phyloP scores from a whole-genome alignment of 30 jellyfish, hydroid and myxozoan species.

The Turritopsis rubra region DNA sequence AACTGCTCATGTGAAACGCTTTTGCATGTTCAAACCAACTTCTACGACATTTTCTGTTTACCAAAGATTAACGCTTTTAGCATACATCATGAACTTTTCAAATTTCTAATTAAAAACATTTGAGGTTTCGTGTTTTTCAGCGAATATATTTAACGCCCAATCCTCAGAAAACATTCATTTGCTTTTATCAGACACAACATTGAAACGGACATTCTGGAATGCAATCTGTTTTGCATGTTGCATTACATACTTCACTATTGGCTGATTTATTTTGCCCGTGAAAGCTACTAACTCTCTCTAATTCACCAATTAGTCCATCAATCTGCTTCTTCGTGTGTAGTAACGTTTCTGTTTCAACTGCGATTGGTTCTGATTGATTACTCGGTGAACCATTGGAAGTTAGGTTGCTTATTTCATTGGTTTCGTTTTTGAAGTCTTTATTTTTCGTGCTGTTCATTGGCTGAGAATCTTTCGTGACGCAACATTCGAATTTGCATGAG shows the following conservation, averaged over 20 bases:
- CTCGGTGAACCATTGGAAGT: background rate
- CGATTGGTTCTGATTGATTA: constrained; percentile 7
- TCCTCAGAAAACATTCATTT: too few relatives aligned
- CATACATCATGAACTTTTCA: too few relatives aligned
- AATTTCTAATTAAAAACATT: too few relatives aligned
- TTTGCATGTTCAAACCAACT: too few relatives aligned
- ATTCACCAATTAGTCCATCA: constrained; percentile 5
- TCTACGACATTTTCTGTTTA: too few relatives aligned
- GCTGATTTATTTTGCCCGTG: background rate
- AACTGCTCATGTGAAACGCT: too few relatives aligned
- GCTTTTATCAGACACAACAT: constrained; percentile 5
- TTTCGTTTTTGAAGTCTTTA: background rate
- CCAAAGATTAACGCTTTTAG: too few relatives aligned
- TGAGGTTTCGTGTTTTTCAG: too few relatives aligned
- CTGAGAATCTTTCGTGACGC: background rate
- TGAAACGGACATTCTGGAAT: constrained; percentile 28
- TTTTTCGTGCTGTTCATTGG: background rate
- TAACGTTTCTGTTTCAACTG: background rate
- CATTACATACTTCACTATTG: background rate
- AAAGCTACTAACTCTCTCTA: background rate
- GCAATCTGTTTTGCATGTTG: constrained; percentile 27
- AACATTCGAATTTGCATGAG: constrained; percentile 4
- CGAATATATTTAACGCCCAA: too few relatives aligned
- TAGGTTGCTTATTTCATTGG: background rate
- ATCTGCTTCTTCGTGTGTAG: background rate